These are phyloP conservation scores for Microctenopoma steveboyesi DNA, from an alignment of 2,797 vertebrate species.

Conservation along the genomic window DNA sequence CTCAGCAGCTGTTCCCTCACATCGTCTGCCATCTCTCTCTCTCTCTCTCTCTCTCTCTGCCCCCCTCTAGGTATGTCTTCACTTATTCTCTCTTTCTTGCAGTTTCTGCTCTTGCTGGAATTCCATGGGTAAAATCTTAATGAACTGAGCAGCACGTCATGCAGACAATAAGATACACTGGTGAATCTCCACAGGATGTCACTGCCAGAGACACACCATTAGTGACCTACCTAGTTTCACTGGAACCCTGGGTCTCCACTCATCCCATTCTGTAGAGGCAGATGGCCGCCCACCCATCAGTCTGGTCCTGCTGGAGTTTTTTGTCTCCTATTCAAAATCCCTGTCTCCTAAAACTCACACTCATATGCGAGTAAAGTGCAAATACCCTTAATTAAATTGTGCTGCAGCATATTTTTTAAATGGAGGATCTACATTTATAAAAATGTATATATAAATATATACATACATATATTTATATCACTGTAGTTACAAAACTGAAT, in stretches of 20 bases:
- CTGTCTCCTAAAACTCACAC: too few relatives aligned
- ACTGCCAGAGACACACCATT: not conserved
- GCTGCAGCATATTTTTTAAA: too few relatives aligned
- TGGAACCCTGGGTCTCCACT: not conserved
- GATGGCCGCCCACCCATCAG: too few relatives aligned
- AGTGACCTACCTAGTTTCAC: not conserved
- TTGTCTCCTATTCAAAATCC: too few relatives aligned
- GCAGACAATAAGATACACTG: not conserved
- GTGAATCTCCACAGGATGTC: not conserved
- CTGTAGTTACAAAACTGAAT: too few relatives aligned
- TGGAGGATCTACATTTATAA: too few relatives aligned
- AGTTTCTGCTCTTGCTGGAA: conserved; percentile 11
- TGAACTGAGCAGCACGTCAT: conserved; percentile 4
- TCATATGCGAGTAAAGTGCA: too few relatives aligned
- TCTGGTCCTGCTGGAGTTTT: too few relatives aligned
- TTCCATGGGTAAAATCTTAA: conserved; percentile 32
- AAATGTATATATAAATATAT: too few relatives aligned
- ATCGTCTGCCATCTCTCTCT: conserved; percentile 35
- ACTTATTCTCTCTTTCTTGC: conserved; percentile 18
- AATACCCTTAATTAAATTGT: too few relatives aligned
- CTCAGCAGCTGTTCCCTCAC: conserved; percentile 57
- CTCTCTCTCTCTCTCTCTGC: not conserved
- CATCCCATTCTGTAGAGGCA: too few relatives aligned
- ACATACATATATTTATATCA: too few relatives aligned
- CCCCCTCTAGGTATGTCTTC: conserved; percentile 35